Conservation (phyloP, 2,888 invertebrate species). For the Clostera curtula region DNA sequence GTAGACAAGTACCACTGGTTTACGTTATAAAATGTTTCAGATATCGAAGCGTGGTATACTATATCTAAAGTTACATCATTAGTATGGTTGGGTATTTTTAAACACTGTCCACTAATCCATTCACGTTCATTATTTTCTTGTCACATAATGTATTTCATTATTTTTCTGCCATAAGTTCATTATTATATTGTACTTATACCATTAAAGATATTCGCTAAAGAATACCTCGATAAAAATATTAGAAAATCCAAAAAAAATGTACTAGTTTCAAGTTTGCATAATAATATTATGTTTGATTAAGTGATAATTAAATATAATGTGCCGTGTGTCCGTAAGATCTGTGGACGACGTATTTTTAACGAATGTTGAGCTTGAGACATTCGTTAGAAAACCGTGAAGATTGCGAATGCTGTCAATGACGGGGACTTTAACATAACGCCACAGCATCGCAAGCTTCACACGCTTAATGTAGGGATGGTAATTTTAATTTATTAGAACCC, state of each 20-base stretch:
- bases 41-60: slow-evolving; percentile 27
- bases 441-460: slow-evolving; percentile 34
- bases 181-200: slow-evolving; percentile 71
- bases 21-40: slow-evolving; percentile 26
- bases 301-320: slow-evolving; percentile 64
- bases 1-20: slow-evolving; percentile 18
- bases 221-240: slow-evolving; percentile 49
- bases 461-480: slow-evolving; percentile 19
- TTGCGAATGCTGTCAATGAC: slow-evolving; percentile 27
- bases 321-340: slow-evolving; percentile 47
- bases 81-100: slow-evolving; percentile 61
- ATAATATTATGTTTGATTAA: slow-evolving; percentile 68
- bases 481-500: slow-evolving; percentile 10
- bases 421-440: slow-evolving; percentile 36
- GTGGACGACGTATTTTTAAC: slow-evolving; percentile 28
- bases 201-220: slow-evolving; percentile 69
- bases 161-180: slow-evolving; percentile 61
- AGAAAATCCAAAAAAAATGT: slow-evolving; percentile 53
- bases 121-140: slow-evolving; percentile 46
- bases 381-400: slow-evolving; percentile 30
- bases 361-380: too few relatives aligned
- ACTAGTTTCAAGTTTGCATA: slow-evolving; percentile 60
- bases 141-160: slow-evolving; percentile 50
- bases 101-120: slow-evolving; percentile 51
- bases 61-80: slow-evolving; percentile 41